Percentiles rank a stretch among this genome's conserved stretches.
phyloP scores from a whole-genome alignment of 2,113 vertebrate genomes.

The Mormoops blainvillei region DNA sequence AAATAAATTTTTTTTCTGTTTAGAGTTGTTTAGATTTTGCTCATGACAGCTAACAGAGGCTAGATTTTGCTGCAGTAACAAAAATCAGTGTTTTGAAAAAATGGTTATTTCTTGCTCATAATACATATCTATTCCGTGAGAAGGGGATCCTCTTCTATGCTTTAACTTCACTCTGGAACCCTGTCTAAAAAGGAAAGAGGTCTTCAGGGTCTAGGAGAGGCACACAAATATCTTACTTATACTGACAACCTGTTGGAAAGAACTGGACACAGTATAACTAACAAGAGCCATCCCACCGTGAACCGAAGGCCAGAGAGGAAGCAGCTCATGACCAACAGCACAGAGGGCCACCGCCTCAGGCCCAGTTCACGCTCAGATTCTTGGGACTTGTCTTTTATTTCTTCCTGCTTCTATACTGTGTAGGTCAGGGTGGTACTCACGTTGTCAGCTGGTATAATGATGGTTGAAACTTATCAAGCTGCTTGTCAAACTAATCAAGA shows the following conservation, averaged over 20 bases:
- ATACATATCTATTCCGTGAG: background rate
- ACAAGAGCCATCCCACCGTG: background rate
- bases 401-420: background rate
- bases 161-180: background rate
- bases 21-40: background rate
- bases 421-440: background rate
- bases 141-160: background rate
- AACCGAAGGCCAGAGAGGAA: background rate
- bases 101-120: background rate
- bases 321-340: accelerated
- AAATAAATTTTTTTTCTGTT: background rate
- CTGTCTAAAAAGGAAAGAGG: background rate
- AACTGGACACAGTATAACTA: background rate
- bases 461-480: background rate
- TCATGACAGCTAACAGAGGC: background rate
- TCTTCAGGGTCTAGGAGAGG: background rate
- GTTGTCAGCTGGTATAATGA: background rate
- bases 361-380: background rate
- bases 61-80: background rate
- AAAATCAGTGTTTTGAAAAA: background rate
- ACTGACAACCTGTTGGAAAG: background rate
- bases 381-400: background rate
- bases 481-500: background rate
- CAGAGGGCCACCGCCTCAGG: too few species aligned
- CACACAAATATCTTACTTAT: background rate